Evolutionary conservation across 1,140 invertebrate species (phyloP), one percentile per base, ranked within the genome.

Genomic region (Trichogramma pretiosum): DNA sequence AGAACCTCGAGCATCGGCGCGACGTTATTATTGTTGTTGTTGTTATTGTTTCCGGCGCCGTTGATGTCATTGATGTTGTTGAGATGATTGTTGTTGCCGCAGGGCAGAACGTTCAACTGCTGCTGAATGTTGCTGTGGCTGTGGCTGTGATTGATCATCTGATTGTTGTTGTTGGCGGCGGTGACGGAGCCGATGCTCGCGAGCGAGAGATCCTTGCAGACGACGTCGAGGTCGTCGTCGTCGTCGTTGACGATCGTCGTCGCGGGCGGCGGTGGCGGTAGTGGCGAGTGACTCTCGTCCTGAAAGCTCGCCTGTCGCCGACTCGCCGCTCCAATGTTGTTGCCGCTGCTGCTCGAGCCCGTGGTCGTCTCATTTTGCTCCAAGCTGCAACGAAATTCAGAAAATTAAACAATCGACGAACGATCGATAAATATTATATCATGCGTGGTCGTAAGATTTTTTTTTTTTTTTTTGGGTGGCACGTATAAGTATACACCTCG

Each of bases 1-100:
- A 66, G 54, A 1, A 66, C 54, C 49, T 66, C 64, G 13, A 63
- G 53, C 19, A 60, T 58, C 23, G 58, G 57, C 35, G 56, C 56
- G 1, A 47, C 33, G 24, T 18, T 46, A 3, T n/a, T n/a, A n/a
- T n/a, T n/a, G n/a, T n/a, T n/a, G 58, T 56, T 28, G 41, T 30
- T 44, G 55, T 32, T 41, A 54, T 56, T 21, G 52, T n/a, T n/a
- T n/a, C n/a, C 24, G 24, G 24, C 5, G 24, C 24, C 24, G 24
- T 11, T 11, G 24, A 28, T 11, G 24, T 7, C 24, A 56, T 56
- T 28, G 41, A 33, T 44, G 55, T 32, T 41, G 54, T 56, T 21
- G 52, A 51, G 14, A 54, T 48, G 9, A 54, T 47, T 39, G 51
- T 52, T 26, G 54, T 39, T 35, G 48, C 53, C 41, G 54, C 48